A percentile compares a stretch with the other conserved stretches of the same genome.
phyloP scores from a whole-genome alignment of 2,113 vertebrate species.

The Crotalus horridus region DNA sequence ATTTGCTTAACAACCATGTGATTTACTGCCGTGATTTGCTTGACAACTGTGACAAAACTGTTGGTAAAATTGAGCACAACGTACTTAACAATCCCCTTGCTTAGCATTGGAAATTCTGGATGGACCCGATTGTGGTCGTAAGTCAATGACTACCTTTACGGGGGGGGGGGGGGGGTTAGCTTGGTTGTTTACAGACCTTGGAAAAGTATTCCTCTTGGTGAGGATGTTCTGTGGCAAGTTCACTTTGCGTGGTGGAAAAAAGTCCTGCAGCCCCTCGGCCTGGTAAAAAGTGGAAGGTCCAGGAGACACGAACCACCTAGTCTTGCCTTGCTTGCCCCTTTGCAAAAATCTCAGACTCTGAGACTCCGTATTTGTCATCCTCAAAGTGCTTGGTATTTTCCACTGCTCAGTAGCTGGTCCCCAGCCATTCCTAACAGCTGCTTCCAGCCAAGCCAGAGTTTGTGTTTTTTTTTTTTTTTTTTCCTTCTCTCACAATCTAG shows the following conservation, averaged over 20 bases:
- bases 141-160: neutral
- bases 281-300: neutral
- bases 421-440: conserved; percentile 17
- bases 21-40: neutral
- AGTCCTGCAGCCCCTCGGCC: neutral
- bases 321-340: neutral
- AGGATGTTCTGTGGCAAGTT: neutral
- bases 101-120: neutral
- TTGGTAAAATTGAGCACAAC: neutral
- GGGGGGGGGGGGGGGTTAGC: too few relatives aligned
- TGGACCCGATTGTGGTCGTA: neutral
- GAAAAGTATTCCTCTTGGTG: neutral
- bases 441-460: neutral
- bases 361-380: neutral
- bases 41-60: neutral
- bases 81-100: neutral
- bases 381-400: conserved; percentile 10
- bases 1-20: neutral
- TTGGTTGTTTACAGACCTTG: neutral
- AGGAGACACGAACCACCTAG: neutral
- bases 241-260: neutral
- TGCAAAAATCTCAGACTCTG: neutral
- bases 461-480: neutral
- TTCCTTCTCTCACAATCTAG: neutral
- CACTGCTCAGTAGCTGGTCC: conserved; percentile 16